These are phyloP conservation scores for Champsocephalus esox DNA, from an alignment of 2,797 vertebrate species.

Conservation along the genomic window DNA sequence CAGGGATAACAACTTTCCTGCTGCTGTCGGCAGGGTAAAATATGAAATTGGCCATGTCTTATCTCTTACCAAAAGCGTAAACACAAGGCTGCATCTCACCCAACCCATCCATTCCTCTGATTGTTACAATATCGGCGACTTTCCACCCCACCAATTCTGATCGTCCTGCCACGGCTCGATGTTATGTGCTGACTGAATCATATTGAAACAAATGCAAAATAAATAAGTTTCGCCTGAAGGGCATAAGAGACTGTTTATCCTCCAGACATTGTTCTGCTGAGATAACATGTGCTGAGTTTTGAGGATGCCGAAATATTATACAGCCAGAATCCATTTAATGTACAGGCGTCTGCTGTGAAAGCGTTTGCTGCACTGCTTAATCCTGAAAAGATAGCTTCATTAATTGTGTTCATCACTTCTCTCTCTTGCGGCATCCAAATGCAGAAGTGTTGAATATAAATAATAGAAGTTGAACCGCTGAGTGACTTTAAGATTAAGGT, in stretches of 20 bases:
- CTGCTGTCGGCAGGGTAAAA: slow-evolving; percentile 62
- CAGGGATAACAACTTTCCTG: slow-evolving; percentile 60
- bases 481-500: slow-evolving; percentile 48
- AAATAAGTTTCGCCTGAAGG: slow-evolving; percentile 71
- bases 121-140: slow-evolving; percentile 57
- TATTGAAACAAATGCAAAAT: slow-evolving; percentile 72
- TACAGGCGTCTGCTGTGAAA: slow-evolving; percentile 48
- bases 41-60: slow-evolving; percentile 78
- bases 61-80: slow-evolving; percentile 73
- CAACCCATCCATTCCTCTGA: slow-evolving; percentile 65
- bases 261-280: slow-evolving; percentile 59
- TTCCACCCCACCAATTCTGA: slow-evolving; percentile 59
- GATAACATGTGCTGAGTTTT: slow-evolving; percentile 69
- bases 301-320: slow-evolving; percentile 65
- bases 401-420: slow-evolving; percentile 66
- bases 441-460: slow-evolving; percentile 55
- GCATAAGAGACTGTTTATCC: slow-evolving; percentile 70
- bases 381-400: slow-evolving; percentile 75
- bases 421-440: slow-evolving; percentile 48
- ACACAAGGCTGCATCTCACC: slow-evolving; percentile 69
- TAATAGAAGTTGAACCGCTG: slow-evolving; percentile 60
- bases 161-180: slow-evolving; percentile 36
- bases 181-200: slow-evolving; percentile 67
- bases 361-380: slow-evolving; percentile 65
- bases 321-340: slow-evolving; percentile 64